Conservation (phyloP, 2,113 vertebrate species). For the Peromyscus polionotus region DNA sequence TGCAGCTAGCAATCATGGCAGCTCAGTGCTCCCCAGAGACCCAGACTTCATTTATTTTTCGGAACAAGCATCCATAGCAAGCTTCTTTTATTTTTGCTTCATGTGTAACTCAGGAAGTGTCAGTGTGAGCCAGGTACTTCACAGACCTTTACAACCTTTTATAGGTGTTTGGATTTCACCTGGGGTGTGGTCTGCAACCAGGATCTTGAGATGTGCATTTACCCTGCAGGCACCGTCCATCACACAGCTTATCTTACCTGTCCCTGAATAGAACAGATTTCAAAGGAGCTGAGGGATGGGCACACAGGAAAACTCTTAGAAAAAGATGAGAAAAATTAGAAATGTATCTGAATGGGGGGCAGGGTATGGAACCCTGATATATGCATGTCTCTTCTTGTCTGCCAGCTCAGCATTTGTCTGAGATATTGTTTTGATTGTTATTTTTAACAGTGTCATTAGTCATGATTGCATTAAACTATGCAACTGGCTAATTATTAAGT, state of each 20-base stretch:
- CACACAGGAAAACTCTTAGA: not conserved
- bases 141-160: not conserved
- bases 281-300: not conserved
- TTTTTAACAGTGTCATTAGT: not conserved
- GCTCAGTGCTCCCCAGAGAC: not conserved
- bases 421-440: not conserved
- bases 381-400: rapidly evolving
- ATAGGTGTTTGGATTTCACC: not conserved
- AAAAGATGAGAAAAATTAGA: not conserved
- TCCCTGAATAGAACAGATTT: not conserved
- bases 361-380: not conserved
- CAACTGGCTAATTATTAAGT: not conserved
- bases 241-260: not conserved
- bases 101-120: not conserved
- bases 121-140: rapidly evolving
- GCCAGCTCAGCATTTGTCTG: not conserved
- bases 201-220: not conserved
- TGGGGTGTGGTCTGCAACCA: not conserved
- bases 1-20: not conserved
- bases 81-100: not conserved
- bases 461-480: not conserved
- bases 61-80: not conserved
- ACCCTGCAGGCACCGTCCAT: not conserved
- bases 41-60: not conserved
- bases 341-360: not conserved